Conservation (phyloP, 2,888 invertebrate species). For the Drosophila tripunctata region DNA sequence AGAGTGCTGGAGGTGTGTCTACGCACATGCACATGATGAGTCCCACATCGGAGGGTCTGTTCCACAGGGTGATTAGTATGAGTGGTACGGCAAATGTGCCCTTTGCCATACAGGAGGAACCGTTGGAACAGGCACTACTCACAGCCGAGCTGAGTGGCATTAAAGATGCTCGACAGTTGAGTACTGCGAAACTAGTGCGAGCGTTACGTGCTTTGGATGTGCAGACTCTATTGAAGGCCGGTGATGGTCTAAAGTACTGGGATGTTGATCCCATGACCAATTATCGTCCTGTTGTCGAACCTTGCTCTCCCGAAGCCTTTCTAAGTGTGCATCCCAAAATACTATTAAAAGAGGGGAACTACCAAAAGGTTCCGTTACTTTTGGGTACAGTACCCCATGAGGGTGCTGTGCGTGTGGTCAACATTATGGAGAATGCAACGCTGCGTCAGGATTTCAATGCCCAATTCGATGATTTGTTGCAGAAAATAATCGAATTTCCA, state of each 20-base stretch:
- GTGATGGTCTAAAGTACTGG: slow-evolving; percentile 85
- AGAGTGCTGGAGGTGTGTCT: slow-evolving; percentile 85
- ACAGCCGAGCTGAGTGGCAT: slow-evolving; percentile 84
- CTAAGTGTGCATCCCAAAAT: slow-evolving; percentile 84
- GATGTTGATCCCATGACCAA: slow-evolving; percentile 85
- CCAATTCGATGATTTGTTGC: slow-evolving; percentile 76
- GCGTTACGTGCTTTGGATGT: slow-evolving; percentile 84
- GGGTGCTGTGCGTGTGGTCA: slow-evolving; percentile 85
- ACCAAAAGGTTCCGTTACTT: slow-evolving; percentile 85
- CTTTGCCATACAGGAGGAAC: slow-evolving; percentile 71
- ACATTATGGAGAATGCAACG: slow-evolving; percentile 77
- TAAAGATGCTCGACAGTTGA: slow-evolving; percentile 64
- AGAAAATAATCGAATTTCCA: slow-evolving; percentile 79
- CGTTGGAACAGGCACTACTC: slow-evolving; percentile 80
- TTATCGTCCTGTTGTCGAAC: slow-evolving; percentile 85
- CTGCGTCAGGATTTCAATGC: slow-evolving; percentile 76
- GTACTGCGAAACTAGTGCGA: slow-evolving; percentile 80
- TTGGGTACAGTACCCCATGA: slow-evolving; percentile 85
- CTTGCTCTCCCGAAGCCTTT: slow-evolving; percentile 82
- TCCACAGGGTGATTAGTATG: slow-evolving; percentile 84
- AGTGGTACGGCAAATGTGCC: slow-evolving; percentile 85
- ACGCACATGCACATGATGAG: slow-evolving; percentile 85
- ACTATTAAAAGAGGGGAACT: slow-evolving; percentile 82
- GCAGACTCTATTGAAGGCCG: slow-evolving; percentile 81
- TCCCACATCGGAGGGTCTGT: slow-evolving; percentile 83